Evolutionary conservation across 2,888 invertebrate genomes (phyloP).

Genomic region (Platypus cylindrus): DNA sequence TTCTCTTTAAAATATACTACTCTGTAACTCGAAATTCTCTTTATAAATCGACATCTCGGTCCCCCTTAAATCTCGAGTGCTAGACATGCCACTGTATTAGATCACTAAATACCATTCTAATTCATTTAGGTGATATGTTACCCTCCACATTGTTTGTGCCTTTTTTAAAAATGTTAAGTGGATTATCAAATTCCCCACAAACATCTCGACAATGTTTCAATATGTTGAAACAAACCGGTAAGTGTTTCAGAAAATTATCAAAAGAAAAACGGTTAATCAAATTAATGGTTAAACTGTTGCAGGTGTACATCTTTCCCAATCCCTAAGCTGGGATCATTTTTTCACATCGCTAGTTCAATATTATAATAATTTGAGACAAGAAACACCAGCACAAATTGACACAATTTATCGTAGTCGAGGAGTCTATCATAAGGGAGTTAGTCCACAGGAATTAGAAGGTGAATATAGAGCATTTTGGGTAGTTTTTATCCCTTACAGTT

Average conservation of each 20-base stretch:
- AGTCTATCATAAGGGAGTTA: constrained; percentile 48
- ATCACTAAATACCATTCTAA: background rate
- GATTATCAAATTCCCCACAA: constrained; percentile 61
- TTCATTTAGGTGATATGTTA: constrained; percentile 69
- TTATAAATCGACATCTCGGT: too few species aligned
- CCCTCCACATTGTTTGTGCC: constrained; percentile 74
- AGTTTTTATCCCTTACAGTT: background rate
- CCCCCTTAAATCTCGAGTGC: too few species aligned
- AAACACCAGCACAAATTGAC: constrained; percentile 50
- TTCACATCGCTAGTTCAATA: constrained; percentile 65
- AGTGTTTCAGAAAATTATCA: constrained; percentile 4
- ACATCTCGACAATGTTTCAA: constrained; percentile 70
- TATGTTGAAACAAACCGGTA: constrained; percentile 48
- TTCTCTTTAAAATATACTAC: too few species aligned
- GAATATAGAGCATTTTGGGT: background rate
- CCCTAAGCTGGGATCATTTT: constrained; percentile 75
- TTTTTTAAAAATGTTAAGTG: constrained; percentile 75
- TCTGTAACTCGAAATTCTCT: too few species aligned
- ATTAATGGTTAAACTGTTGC: background rate
- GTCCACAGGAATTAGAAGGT: constrained; percentile 68
- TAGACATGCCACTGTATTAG: too few species aligned
- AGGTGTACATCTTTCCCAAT: constrained; percentile 22
- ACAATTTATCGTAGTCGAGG: constrained; percentile 41
- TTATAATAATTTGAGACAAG: constrained; percentile 57
- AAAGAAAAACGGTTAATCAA: constrained; percentile 1